Base-by-base conservation (phyloP, 2,888 invertebrate species). In the Cybosia mesomella region DNA sequence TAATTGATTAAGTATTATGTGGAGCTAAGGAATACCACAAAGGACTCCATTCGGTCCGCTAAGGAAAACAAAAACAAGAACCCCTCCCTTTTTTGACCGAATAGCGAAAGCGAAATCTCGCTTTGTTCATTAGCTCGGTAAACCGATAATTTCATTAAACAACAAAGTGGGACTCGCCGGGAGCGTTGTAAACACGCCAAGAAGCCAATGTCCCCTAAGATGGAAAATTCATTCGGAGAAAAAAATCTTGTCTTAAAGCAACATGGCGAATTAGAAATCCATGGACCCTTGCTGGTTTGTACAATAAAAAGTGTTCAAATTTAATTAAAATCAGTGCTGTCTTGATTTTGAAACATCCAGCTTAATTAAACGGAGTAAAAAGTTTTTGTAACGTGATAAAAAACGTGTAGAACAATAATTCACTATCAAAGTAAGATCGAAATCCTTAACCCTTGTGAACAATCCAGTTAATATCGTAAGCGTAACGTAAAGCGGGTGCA, bases 101-200 rank as follows among this genome's bases (percentile, higher is more conserved):
- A 86, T 85, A 84, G 87, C 85, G 89, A 90, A 90, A 90, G 90
- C 90, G 90, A 93, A 93, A 95, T 94, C 93, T 92, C 92, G 93
- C 95, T 94, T 95, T 95, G 94, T 95, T 94, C 94, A 94, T 94
- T 94, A 94, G 91, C 92, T 94, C 90, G 92, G 94, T 94, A 95
- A 95, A 95, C 95, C 95, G 95, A 94, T 95, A 95, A 95, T 94
- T 95, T 94, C 92, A 94, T 95, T 95, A 95, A 93, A 94, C 94
- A 94, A 94, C 94, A 94, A 94, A 94, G 94, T 94, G 92, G 92
- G 91, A 91, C 91, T 91, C 89, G 87, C 85, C 82, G 88, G 89
- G 83, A 87, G 89, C 88, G 88, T 88, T 83, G 93, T 91, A 94
- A 94, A 94, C 93, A 94, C 91, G 92, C 89, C 91, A 93, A 94